These are phyloP conservation scores for Crematogaster levior DNA, from an alignment of 2,888 invertebrate genomes.

Conservation along the genomic window DNA sequence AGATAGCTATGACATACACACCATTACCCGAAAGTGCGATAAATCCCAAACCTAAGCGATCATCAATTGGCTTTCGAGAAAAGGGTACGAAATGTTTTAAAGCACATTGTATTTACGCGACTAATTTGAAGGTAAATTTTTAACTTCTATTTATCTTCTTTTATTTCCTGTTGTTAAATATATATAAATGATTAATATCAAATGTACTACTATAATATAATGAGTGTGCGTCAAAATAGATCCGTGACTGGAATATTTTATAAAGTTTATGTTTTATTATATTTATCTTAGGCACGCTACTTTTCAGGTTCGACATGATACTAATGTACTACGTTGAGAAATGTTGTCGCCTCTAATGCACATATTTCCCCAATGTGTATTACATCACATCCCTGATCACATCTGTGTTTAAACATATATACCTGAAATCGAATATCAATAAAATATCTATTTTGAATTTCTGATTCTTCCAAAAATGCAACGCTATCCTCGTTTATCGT, in stretches of 20 bases:
- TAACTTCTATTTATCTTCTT: neutral
- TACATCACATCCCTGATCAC: too few species aligned
- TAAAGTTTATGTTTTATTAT: neutral
- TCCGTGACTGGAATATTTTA: neutral
- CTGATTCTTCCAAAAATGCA: neutral
- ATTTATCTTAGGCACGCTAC: neutral
- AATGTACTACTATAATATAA: neutral
- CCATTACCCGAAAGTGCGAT: conserved; percentile 20
- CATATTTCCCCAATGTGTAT: neutral
- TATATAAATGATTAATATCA: neutral
- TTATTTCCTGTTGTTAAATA: neutral
- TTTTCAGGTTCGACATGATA: neutral
- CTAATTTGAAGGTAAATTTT: neutral
- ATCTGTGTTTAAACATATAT: neutral
- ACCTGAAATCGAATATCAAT: neutral
- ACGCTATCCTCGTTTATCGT: neutral
- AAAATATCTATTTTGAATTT: neutral
- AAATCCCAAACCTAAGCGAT: neutral
- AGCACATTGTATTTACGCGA: neutral
- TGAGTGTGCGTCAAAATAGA: neutral
- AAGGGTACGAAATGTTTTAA: neutral
- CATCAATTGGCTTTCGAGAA: conserved; percentile 18
- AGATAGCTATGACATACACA: neutral
- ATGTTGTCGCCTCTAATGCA: neutral
- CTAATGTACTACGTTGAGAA: neutral